Base-by-base conservation (phyloP, 23 tunicate genomes). In the Trididemnum nubilum region DNA sequence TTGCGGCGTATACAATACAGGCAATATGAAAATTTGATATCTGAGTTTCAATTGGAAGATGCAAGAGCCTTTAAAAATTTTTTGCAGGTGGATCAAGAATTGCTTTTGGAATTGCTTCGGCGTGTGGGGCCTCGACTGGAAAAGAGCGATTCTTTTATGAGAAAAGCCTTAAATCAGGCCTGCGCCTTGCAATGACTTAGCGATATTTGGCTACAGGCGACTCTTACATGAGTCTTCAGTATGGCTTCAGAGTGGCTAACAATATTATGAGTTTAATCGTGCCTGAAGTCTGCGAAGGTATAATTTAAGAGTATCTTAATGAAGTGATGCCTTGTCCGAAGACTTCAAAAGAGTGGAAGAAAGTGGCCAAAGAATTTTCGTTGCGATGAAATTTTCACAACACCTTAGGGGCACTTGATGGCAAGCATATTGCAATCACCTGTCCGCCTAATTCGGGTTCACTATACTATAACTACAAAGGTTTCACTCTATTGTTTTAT, bases 401-500 rank as follows among this genome's bases (percentile, higher is more conserved):
- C 67, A 61, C 67, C n/a, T 21, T 61, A 12, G 29, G 67, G 18
- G 54, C 67, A 61, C 67, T 21, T 24, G 67, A 61, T 61, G 29
- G 67, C 67, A 61, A 61, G 29, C 67, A 61, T 26, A n/a, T 61
- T 61, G 5, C 67, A 3, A 61, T 24, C n/a, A 3, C 26, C 67
- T 61, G 28, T 61, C 67, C 29, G 67, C 3, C 5, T n/a, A 61
- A 24, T 61, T 23, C 28, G n/a, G 67, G 67, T 61, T 24, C 67
- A 3, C 25, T 24, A 3, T 61, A 61, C 29, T 61, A 12, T 24
- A 12, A 61, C 26, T 61, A 61, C 26, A 61, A 61, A 61, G 29
- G 26, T 61, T 61, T 61, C 67, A 61, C 29, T 12, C 67, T 24
- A 61, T 61, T 61, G 67, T 61, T 12, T 61, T 61, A n/a, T 61